Base-by-base conservation (phyloP, 2,888 invertebrate genomes). In the Cheilosia impressa region DNA sequence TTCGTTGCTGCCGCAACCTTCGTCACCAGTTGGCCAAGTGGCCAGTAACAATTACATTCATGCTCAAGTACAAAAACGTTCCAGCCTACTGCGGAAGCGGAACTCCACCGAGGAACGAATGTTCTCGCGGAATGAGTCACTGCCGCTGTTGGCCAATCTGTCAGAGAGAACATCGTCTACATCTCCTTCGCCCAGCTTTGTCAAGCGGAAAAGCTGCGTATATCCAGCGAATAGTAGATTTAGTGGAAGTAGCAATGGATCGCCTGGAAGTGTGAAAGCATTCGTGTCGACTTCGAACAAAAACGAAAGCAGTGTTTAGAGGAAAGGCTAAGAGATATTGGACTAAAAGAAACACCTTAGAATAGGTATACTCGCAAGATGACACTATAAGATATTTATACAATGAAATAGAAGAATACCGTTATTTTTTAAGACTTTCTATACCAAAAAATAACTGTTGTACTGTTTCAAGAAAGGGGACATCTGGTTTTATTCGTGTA, bases 161-260 rank as follows among this genome's bases (percentile, higher is more conserved):
- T 89, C 89, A 47, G 90, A 91, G 75, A 88, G 87, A 13, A 88
- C 83, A 73, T 93, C 93, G 10, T 93, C 94, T 52, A 73, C 72
- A 0, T 84, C 87, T 19, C 69, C 81, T 57, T 90, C 90, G n/a
- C 94, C 94, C 55, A 93, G 93, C 89, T 94, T 93, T 89, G 94
- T 94, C 2, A 93, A 94, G 85, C 93, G 95, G 85, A 94, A 95
- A 89, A 94, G 94, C 89, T 94, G 94, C 89, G 93, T 95, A 57
- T 95, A 95, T 91, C 95, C 95, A 69, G 88, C 84, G 53, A 89
- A 88, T 34, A 90, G 53, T 38, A 69, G 43, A 27, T 77, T 69
- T 22, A 60, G 76, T 24, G 76, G 75, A 19, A 83, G 66, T 47
- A 80, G 63, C 19, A 77, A 73, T 31, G 87, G 73, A 62, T 87